These are phyloP conservation scores for Fragum sueziense DNA, from an alignment of 2,888 invertebrate genomes.

Conservation along the genomic window DNA sequence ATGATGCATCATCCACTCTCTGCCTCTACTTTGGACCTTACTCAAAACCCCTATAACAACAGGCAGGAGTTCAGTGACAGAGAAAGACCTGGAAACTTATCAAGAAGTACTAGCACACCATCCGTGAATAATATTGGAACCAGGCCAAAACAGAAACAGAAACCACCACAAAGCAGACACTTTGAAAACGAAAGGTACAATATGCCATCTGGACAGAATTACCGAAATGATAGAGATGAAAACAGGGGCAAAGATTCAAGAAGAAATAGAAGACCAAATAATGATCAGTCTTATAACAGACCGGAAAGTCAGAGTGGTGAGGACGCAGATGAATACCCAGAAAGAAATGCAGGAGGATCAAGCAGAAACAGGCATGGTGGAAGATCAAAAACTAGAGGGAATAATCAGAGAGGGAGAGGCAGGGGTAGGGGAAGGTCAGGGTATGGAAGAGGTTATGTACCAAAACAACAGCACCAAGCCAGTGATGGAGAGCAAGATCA, in stretches of 20 bases:
- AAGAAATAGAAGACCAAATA: background rate
- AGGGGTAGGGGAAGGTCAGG: background rate
- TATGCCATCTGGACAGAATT: background rate
- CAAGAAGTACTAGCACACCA: conserved; percentile 16
- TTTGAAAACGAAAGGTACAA: background rate
- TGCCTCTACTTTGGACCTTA: no score
- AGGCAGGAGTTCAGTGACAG: background rate
- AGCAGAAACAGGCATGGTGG: background rate
- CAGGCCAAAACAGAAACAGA: conserved; percentile 1
- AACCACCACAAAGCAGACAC: background rate
- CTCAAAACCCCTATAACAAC: background rate
- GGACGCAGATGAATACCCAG: background rate
- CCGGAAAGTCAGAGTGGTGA: no score
- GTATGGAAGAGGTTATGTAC: background rate
- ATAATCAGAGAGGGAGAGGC: background rate
- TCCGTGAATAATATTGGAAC: background rate
- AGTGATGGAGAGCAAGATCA: background rate
- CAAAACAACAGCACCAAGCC: background rate
- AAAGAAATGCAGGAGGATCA: background rate
- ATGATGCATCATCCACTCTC: no score
- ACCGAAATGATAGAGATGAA: background rate
- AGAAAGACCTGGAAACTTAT: background rate
- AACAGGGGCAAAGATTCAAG: background rate
- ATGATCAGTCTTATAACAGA: no score
- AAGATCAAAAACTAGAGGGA: background rate